These are phyloP conservation scores for Rafetus swinhoei DNA, from an alignment of 2,113 vertebrate genomes.

Conservation along the genomic window DNA sequence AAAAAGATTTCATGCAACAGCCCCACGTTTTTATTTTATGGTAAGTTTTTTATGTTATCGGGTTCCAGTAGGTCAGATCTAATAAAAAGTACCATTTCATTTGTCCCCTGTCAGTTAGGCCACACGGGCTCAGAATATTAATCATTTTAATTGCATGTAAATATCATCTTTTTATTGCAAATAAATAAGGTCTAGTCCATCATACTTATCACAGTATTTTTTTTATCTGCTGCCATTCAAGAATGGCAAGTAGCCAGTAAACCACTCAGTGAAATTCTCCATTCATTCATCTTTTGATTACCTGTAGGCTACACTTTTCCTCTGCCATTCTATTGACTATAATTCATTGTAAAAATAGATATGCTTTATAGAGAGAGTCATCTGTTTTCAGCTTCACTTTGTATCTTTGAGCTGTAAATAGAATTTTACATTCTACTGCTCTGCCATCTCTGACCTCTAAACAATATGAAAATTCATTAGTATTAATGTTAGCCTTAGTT, in stretches of 20 bases:
- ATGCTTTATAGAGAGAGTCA: neutral
- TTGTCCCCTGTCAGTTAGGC: constrained; percentile 31
- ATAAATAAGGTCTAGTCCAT: constrained; percentile 7
- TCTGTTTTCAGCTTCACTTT: constrained; percentile 32
- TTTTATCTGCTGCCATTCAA: constrained; percentile 24
- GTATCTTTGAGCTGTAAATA: neutral
- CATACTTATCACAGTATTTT: neutral
- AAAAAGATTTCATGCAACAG: neutral
- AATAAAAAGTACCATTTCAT: constrained; percentile 42
- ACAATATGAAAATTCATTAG: constrained; percentile 13
- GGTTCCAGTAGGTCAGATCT: constrained; percentile 12
- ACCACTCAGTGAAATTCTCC: neutral
- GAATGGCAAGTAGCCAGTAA: constrained; percentile 55
- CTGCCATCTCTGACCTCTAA: neutral
- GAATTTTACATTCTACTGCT: constrained; percentile 12
- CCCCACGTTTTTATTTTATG: neutral
- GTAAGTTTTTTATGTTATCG: accelerated
- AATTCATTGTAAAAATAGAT: constrained; percentile 36
- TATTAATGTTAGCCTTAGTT: neutral
- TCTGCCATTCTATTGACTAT: neutral
- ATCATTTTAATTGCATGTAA: constrained; percentile 21
- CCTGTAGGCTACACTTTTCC: neutral
- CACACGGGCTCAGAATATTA: neutral
- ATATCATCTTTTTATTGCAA: constrained; percentile 26
- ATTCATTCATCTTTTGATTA: neutral